phyloP scores from a whole-genome alignment of 2,113 vertebrate species.

The Apodemus sylvaticus region DNA sequence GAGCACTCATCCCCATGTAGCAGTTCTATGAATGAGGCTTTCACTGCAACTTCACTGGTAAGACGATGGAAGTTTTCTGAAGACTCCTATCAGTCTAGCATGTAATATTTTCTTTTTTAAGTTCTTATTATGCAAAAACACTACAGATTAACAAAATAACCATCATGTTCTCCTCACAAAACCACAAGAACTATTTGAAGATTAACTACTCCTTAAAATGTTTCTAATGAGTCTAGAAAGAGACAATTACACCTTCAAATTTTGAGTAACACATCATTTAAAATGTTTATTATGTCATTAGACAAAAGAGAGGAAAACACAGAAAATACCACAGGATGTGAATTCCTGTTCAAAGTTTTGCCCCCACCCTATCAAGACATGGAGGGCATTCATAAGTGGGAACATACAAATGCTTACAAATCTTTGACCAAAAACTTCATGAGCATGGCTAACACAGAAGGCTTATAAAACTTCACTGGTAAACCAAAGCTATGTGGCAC shows the following conservation, averaged over 20 bases:
- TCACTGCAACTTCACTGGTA: slow-evolving; percentile 22
- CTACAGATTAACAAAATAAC: not conserved
- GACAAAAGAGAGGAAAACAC: not conserved
- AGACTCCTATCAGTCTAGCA: not conserved
- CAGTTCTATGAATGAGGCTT: not conserved
- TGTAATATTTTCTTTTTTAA: not conserved
- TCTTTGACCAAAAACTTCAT: not conserved
- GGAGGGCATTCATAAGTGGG: not conserved
- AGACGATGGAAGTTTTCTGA: not conserved
- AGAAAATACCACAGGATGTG: not conserved
- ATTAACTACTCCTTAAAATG: slow-evolving; percentile 36
- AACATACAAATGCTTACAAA: not conserved
- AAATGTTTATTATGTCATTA: not conserved
- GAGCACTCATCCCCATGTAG: slow-evolving; percentile 1
- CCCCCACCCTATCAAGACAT: not conserved
- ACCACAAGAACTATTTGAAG: not conserved
- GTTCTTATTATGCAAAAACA: not conserved
- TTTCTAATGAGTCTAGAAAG: not conserved
- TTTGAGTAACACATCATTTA: not conserved
- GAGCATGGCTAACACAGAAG: not conserved
- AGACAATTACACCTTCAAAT: not conserved
- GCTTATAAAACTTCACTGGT: not conserved
- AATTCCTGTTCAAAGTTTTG: not conserved
- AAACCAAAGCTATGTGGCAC: not conserved
- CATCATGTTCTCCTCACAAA: not conserved